Evolutionary conservation across 2,113 vertebrate species (phyloP), one percentile per base, ranked within the genome.

Genomic region (Megaceryle torquata): DNA sequence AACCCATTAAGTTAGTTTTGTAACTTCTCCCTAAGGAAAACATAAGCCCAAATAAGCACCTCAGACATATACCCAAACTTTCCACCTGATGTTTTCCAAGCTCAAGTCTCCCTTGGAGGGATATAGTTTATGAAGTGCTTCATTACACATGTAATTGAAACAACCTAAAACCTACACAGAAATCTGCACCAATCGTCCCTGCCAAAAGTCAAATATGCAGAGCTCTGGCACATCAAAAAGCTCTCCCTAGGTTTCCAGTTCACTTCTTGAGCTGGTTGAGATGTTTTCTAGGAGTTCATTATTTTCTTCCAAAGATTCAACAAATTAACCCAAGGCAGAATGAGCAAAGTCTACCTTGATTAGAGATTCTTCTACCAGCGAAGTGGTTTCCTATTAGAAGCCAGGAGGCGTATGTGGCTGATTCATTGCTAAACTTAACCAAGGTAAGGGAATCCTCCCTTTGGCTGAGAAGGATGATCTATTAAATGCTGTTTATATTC

Each of bases 281-380:
- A 63, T 82, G 67, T 63, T 33, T 79, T 81, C 44, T n/a, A 88
- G 41, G 63, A 89, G 68, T 68, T 75, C 22, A 86, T 92, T 4
- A 35, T 41, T 43, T 60, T 33, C 35, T 64, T 82, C 80, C 54
- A 79, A 79, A 96, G 37, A 82, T 64, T 68, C 81, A 80, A 86
- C 83, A 94, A 89, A 89, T 81, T 88, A 96, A 91, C 57, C 37
- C 35, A 35, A 92, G 44, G 83, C 46, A 95, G 75, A 94, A 91
- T 4, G n/a, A 83, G 69, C 48, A 65, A 2, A 91, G 64, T 26
- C 67, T 91, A 35, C 65, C 82, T 80, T 78, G 63, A 94, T 56
- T 74, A 92, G 61, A 84, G 70, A 75, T 85, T 95, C 41, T 84
- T 86, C 71, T 86, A n/a, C 43, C 28, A 72, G n/a, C 48, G 44